Base-by-base conservation (phyloP, 2,113 vertebrate species). In the Sardina pilchardus region DNA sequence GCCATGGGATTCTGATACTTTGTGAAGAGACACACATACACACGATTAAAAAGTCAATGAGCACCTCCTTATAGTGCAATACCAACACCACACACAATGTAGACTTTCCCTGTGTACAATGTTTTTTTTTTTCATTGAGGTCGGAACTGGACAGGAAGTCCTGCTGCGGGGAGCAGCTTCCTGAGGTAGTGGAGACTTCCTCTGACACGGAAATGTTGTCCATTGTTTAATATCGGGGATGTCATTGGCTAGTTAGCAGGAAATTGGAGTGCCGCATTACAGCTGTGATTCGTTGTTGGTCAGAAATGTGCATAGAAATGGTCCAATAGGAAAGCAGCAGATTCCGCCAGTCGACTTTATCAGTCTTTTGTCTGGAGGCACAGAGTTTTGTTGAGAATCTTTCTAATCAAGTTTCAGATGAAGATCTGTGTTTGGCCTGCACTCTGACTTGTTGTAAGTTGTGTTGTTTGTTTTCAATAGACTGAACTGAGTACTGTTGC, bases 201-300 rank as follows among this genome's bases (percentile, higher is more conserved):
- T 92, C 89, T 92, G 80, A 36, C 90, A 91, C 90, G 85, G 93
- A 91, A 94, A 93, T 90, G 67, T 86, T 43, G 83, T 48, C 91
- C 87, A 94, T 95, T 95, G 94, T 96, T 94, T 92, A 85, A 67
- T 86, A 89, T 34, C 78, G 90, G 92, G 91, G 91, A 88, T 87
- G 67, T 85, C n/a, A 43, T 86, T 94, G 93, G 92, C 85, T 24
- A 3, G 17, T 83, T 82, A 90, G 88, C 90, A 92, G 91, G 88
- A 93, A 92, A 90, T 78, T 87, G 50, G 88, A 90, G 88, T 86
- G 89, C 50, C 43, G 80, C 56, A 2, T 42, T 88, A 88, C 78
- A 67, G 71, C 87, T 87, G 82, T 85, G 88, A 92, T 88, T 90
- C 87, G 89, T 83, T 48, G 59, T 83, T 80, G 45, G 84, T 90